phyloP scores from a whole-genome alignment of 35 echinoderm and acorn worm genomes.

The Holothuria glaberrima region DNA sequence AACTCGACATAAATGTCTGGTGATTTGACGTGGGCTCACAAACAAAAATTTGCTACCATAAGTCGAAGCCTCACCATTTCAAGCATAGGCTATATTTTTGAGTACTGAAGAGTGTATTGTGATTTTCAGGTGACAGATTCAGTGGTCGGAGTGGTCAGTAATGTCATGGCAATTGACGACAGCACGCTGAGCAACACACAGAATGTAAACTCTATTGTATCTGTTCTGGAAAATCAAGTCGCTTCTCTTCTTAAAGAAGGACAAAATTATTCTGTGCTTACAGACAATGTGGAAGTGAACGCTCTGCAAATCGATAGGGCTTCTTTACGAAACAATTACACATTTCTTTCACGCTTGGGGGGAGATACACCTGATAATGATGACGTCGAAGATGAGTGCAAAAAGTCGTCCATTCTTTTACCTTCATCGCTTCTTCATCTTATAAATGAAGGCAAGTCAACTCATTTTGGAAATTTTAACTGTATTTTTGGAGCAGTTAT shows the following conservation, averaged over 20 bases:
- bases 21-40: too few relatives aligned
- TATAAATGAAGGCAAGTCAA: not conserved
- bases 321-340: not conserved
- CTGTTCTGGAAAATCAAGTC: not conserved
- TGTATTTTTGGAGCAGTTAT: too few relatives aligned
- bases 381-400: not conserved
- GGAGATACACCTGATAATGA: too few relatives aligned
- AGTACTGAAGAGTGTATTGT: not conserved
- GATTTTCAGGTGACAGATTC: slow-evolving; percentile 5
- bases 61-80: too few relatives aligned
- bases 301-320: not conserved
- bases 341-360: too few relatives aligned
- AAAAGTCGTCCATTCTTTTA: not conserved
- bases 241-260: not conserved
- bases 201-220: not conserved
- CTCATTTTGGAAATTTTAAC: not conserved
- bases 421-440: not conserved
- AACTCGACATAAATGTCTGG: too few relatives aligned
- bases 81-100: too few relatives aligned
- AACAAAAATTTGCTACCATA: too few relatives aligned
- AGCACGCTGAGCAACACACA: not conserved
- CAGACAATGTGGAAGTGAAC: not conserved
- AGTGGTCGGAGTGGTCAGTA: not conserved
- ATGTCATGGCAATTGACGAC: not conserved
- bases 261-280: not conserved